Evolutionary conservation across 2,797 vertebrate species (phyloP), one percentile per base, ranked within the genome.

Genomic region (Parambassis ranga): DNA sequence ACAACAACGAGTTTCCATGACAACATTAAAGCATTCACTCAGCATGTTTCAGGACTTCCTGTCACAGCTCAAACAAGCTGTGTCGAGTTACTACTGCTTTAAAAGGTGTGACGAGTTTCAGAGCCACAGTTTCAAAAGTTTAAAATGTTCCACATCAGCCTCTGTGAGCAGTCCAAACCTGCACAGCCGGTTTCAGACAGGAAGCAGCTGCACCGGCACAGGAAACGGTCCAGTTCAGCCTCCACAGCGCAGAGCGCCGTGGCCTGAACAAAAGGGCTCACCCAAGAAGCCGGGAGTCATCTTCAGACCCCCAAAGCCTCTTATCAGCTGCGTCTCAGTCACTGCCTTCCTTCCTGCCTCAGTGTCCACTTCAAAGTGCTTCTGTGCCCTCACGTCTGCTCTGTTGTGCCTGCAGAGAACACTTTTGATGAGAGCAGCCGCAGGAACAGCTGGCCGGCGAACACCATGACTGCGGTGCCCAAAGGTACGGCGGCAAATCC

Each of bases 351-450:
- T 90, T 90, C 83, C 86, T 73, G 16, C 35, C 52, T 15, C 20
- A 23, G 37, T 39, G 73, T 82, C 75, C 70, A 65, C 82, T 85
- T 87, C 80, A 86, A 90, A 88, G 68, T 4, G 56, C 24, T 68
- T 56, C 65, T 7, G 42, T 43, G 67, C 52, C 63, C 33, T 69
- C 44, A 2, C 3, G 61, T 77, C 71, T 74, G 3, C 41, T 76
- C 57, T 79, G 36, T 6, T 62, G 19, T 70, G 4, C 37, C 37
- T 43, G 35, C 87, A 95, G 94, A 95, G 66, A 91, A 81, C 53
- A 53, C 22, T 44, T 94, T 89, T 83, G 94, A 95, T 41, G 94
- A 95, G 62, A 92, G 93, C 73, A 85, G 91, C 71, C 90, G 93
- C 52, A 90, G 93, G 42, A 92, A 87, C 86, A 94, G 89, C 84